Conservation (phyloP, 2,113 vertebrate species). For the Lophotis ruficrista region DNA sequence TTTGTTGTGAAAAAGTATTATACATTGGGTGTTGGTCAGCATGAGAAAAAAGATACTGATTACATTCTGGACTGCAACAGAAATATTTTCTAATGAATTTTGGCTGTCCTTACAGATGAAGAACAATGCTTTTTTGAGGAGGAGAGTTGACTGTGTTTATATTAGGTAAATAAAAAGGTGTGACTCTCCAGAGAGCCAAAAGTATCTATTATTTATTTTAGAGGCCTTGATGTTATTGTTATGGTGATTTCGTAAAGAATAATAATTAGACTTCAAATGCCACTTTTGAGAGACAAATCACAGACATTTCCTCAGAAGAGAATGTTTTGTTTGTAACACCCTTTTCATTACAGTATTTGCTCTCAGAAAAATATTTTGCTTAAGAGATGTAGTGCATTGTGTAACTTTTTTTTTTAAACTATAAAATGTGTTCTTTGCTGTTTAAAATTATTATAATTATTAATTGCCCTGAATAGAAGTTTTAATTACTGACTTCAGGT, state of each 20-base stretch:
- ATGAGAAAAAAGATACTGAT: neutral
- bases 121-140: neutral
- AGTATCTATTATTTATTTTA: constrained; percentile 27
- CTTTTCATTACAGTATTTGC: neutral
- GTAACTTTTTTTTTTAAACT: neutral
- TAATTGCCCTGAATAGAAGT: neutral
- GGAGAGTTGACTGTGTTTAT: neutral
- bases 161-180: constrained; percentile 9
- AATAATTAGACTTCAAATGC: constrained; percentile 39
- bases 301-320: constrained; percentile 3
- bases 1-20: neutral
- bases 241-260: constrained; percentile 6
- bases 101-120: neutral
- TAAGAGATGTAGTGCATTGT: neutral
- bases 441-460: neutral
- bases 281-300: constrained; percentile 31
- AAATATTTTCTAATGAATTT: neutral
- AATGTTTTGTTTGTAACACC: neutral
- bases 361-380: neutral
- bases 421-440: neutral
- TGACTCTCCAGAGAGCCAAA: neutral
- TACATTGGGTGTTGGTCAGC: neutral
- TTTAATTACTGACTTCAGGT: neutral
- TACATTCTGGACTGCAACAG: neutral
- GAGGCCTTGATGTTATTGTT: constrained; percentile 29